Evolutionary conservation across 2,113 vertebrate species (phyloP), one percentile per base, ranked within the genome.

Genomic region (Ursus arctos): DNA sequence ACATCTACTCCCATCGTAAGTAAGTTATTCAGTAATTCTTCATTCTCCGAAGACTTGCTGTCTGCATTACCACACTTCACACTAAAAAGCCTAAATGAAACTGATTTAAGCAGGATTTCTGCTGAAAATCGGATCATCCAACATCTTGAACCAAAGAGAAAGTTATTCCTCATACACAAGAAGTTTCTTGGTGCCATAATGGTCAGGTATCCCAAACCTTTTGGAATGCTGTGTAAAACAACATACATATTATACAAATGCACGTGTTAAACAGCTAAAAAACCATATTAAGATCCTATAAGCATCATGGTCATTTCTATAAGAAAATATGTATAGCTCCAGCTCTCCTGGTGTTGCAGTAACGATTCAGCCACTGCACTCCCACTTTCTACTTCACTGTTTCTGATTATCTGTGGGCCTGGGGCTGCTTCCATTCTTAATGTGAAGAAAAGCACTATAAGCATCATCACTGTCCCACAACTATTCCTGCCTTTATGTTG

Each of bases 1-100:
- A 99, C n/a, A 88, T 99, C 98, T 57, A 99, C 99, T n/a, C 99
- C 99, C 97, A 99, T 84, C 1, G 88, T 84, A n/a, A 98, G 80
- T 47, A 99, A 89, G 82, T 97, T 99, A 61, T 98, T 98, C 81
- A 99, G 53, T 65, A 99, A 91, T 33, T 97, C 98, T 59, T 96
- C 36, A 71, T 99, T 99, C 79, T 99, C 97, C 19, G 18, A 49
- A 91, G 84, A 33, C 4, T 96, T 57, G 4, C 8, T n/a, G 15
- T 76, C 40, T 28, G 5, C 8, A 49, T 89, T 49, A 92, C 10
- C 5, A 96, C n/a, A 57, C 33, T 96, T 98, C 80, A 96, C 67
- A 74, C 92, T 43, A 77, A 96, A 97, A 67, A 93, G 91, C 26
- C 98, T 92, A 83, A 33, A 61, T 55, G 92, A 72, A 86, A 92